Evolutionary conservation across 2,797 vertebrate species (phyloP).

Genomic region (Acrocephalus scirpaceus): DNA sequence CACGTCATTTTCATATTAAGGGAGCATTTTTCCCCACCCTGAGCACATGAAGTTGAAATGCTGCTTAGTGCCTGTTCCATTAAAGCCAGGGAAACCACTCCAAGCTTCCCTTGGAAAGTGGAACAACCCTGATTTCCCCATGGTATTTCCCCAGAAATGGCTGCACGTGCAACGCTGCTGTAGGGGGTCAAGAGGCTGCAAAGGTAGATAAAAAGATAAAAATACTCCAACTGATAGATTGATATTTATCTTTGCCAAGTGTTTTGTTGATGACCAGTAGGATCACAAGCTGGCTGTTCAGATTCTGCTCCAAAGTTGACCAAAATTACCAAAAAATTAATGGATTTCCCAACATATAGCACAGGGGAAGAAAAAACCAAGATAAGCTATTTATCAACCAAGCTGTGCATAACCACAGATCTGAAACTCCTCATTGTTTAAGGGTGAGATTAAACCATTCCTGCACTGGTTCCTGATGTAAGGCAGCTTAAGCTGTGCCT

Average conservation of each 20-base stretch:
- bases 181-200: background rate
- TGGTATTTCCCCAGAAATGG: background rate
- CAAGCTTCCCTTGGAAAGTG: background rate
- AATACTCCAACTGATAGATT: background rate
- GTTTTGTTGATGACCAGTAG: background rate
- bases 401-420: background rate
- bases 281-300: background rate
- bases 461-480: background rate
- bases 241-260: background rate
- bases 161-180: background rate
- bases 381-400: background rate
- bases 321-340: fast-evolving
- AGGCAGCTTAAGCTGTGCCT: background rate
- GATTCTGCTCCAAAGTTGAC: background rate
- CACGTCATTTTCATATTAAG: slow-evolving; percentile 30
- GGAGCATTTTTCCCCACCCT: background rate
- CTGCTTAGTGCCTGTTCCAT: background rate
- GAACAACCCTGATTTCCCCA: background rate
- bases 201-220: background rate
- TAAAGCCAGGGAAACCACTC: background rate
- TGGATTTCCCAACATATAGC: background rate
- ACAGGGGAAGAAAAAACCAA: background rate
- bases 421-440: background rate
- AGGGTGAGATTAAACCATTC: background rate
- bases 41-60: background rate